Percentiles rank a stretch among this genome's conserved stretches.
phyloP scores from a whole-genome alignment of 2,888 invertebrate species.

The Sinodicranocentrus sp. region DNA sequence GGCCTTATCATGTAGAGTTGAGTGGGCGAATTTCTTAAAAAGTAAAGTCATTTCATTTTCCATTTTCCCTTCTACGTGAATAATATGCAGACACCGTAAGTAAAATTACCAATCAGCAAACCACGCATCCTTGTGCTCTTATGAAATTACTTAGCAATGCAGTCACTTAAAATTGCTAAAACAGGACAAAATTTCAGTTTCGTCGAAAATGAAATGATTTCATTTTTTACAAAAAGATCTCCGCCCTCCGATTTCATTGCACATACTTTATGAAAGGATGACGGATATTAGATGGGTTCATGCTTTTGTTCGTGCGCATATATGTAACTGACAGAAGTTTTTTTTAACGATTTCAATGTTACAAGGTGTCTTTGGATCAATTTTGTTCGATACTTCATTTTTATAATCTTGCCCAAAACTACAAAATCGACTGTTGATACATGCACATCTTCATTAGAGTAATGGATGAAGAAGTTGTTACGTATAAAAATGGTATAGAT shows the following conservation, averaged over 20 bases:
- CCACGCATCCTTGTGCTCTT: slow-evolving; percentile 20
- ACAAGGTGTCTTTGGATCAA: not conserved
- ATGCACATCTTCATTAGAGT: not conserved
- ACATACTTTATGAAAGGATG: no score
- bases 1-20: slow-evolving; percentile 29
- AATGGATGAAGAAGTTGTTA: slow-evolving; percentile 9
- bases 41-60: slow-evolving; percentile 14
- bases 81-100: slow-evolving; percentile 3
- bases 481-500: slow-evolving; percentile 30
- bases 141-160: slow-evolving; percentile 21
- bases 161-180: slow-evolving; percentile 24
- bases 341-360: no score
- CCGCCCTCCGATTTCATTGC: not conserved
- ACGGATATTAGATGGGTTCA: not conserved
- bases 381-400: slow-evolving; percentile 15
- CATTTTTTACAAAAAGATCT: not conserved
- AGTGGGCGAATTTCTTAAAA: slow-evolving; percentile 35
- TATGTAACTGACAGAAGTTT: no score
- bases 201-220: slow-evolving; percentile 34
- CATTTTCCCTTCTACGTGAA: not conserved
- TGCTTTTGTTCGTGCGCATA: not conserved
- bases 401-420: not conserved
- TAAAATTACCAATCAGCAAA: not conserved
- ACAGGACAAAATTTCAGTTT: slow-evolving; percentile 36
- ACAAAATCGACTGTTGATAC: no score